A percentile compares a stretch with the other conserved stretches of the same genome.
Evolutionary conservation across 2,888 invertebrate species (phyloP).

Genomic region (Congeria kusceri): DNA sequence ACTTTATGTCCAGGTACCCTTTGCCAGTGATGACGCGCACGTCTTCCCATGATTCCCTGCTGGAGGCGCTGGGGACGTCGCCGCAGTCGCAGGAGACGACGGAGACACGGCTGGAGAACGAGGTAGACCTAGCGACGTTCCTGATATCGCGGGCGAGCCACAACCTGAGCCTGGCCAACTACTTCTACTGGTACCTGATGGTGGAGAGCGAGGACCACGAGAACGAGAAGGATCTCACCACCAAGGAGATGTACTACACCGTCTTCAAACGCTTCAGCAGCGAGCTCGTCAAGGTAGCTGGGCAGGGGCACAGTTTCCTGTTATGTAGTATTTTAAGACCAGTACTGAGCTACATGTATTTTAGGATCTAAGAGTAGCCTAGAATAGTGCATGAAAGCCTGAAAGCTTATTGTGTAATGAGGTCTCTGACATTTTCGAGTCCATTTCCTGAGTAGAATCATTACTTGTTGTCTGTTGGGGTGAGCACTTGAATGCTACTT

Average conservation of each 20-base stretch:
- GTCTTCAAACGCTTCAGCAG: slow-evolving; percentile 95
- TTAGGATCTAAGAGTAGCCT: too few species aligned
- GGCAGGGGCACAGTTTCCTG: too few species aligned
- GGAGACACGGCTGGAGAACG: slow-evolving; percentile 72
- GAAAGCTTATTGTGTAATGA: too few species aligned
- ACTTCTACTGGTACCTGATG: slow-evolving; percentile 93
- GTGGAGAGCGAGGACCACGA: slow-evolving; percentile 96
- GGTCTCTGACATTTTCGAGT: too few species aligned
- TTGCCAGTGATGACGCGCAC: slow-evolving; percentile 66
- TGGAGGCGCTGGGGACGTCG: slow-evolving; percentile 74
- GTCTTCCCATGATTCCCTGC: slow-evolving; percentile 76
- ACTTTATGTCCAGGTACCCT: slow-evolving; percentile 28
- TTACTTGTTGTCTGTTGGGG: too few species aligned
- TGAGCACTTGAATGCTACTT: too few species aligned
- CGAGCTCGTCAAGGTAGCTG: slow-evolving; percentile 86
- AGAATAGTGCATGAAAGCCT: too few species aligned
- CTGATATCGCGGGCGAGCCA: slow-evolving; percentile 95
- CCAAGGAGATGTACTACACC: slow-evolving; percentile 94
- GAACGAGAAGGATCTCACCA: slow-evolving; percentile 89
- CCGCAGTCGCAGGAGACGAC: slow-evolving; percentile 70
- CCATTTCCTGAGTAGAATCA: too few species aligned
- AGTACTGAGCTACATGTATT: too few species aligned
- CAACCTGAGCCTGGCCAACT: slow-evolving; percentile 96
- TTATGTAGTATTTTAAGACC: too few species aligned
- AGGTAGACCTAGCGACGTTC: slow-evolving; percentile 93